A percentile compares a stretch with the other conserved stretches of the same genome.
These are phyloP conservation scores for Mus musculus DNA, from an alignment of 2,113 vertebrate species.

Conservation along the genomic window DNA sequence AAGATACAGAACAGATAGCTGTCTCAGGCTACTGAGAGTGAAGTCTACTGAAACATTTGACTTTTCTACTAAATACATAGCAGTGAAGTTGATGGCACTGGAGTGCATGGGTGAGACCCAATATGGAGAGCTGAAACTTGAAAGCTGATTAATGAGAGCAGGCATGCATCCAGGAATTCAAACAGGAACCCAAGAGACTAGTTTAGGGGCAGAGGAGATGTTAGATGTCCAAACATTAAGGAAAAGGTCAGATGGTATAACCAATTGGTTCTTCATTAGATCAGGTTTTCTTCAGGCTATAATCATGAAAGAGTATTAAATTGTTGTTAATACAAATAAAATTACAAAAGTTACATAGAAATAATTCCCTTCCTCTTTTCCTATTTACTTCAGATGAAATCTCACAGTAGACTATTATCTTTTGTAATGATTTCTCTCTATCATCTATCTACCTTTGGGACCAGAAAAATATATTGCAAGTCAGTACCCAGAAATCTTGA, in stretches of 20 bases:
- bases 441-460: not conserved
- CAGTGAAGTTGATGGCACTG: not conserved
- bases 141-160: not conserved
- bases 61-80: slow-evolving; percentile 45
- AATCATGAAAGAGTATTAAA: not conserved
- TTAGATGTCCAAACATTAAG: not conserved
- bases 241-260: not conserved
- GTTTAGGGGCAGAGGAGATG: not conserved
- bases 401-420: not conserved
- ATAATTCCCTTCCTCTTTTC: not conserved
- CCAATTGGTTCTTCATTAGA: not conserved
- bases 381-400: not conserved
- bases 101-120: not conserved
- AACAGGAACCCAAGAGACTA: not conserved
- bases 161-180: not conserved
- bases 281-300: not conserved
- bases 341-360: not conserved
- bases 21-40: not conserved
- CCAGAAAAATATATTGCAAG: not conserved
- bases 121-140: not conserved
- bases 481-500: not conserved
- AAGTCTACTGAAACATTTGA: slow-evolving; percentile 57
- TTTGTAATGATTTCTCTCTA: not conserved
- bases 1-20: not conserved
- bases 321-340: not conserved